These are phyloP conservation scores for Carcharodon carcharias DNA, from an alignment of 2,797 vertebrate species.

Conservation along the genomic window DNA sequence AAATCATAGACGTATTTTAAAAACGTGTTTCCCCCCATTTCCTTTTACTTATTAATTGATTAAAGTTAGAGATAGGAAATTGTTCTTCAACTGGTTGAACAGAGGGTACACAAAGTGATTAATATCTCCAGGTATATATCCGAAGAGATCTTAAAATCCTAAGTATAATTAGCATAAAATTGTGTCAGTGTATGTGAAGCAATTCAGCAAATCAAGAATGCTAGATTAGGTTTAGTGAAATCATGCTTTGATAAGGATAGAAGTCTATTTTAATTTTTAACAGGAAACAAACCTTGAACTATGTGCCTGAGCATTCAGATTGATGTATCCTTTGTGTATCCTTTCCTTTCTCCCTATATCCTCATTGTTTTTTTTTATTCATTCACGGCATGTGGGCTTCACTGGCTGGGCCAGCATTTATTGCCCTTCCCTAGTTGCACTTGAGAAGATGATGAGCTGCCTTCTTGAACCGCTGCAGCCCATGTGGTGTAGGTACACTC, in stretches of 20 bases:
- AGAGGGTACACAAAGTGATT: not conserved
- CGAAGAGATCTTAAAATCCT: not conserved
- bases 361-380: not conserved
- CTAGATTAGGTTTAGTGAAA: not conserved
- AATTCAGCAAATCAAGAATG: not conserved
- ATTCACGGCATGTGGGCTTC: too few relatives aligned
- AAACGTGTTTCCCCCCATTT: not conserved
- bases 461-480: too few relatives aligned
- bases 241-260: not conserved
- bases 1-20: not conserved
- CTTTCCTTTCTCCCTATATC: not conserved
- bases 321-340: not conserved
- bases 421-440: too few relatives aligned
- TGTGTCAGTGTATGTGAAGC: not conserved
- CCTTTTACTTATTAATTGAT: not conserved
- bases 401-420: too few relatives aligned
- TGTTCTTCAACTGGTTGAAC: not conserved
- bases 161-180: not conserved
- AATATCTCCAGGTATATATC: not conserved
- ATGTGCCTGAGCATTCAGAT: not conserved
- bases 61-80: not conserved
- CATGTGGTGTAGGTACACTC: too few relatives aligned
- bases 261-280: not conserved
- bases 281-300: not conserved
- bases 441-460: too few relatives aligned